A percentile compares a stretch with the other conserved stretches of the same genome.
These are phyloP conservation scores for Melinopterus prodromus DNA, from an alignment of 2,888 invertebrate genomes.

Conservation along the genomic window DNA sequence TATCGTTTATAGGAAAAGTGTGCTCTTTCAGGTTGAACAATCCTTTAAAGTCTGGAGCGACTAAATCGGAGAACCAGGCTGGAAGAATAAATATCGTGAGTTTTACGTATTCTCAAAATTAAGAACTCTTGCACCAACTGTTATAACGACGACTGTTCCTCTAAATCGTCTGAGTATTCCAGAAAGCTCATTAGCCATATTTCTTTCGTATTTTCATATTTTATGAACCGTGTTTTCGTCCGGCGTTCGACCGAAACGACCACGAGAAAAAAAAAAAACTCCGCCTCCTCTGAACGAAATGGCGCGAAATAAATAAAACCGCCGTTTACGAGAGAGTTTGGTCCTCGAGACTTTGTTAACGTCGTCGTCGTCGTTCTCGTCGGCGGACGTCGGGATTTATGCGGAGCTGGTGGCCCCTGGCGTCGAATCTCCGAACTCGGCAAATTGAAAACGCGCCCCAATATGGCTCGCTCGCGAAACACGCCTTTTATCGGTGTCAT, in stretches of 20 bases:
- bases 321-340: constrained; percentile 16
- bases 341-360: neutral
- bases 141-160: too few species aligned
- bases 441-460: constrained; percentile 4
- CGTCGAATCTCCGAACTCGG: constrained; percentile 4
- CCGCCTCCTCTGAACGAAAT: neutral
- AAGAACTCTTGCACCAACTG: too few species aligned
- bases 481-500: neutral
- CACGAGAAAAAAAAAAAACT: neutral
- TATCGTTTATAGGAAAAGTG: too few species aligned
- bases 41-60: too few species aligned
- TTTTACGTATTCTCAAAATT: too few species aligned
- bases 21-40: too few species aligned
- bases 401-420: neutral
- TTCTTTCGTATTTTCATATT: too few species aligned
- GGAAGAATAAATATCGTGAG: too few species aligned
- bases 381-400: neutral
- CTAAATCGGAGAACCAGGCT: too few species aligned
- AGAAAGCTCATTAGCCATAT: too few species aligned
- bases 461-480: constrained; percentile 4
- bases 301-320: neutral
- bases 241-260: neutral
- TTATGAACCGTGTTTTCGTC: too few species aligned
- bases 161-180: too few species aligned
- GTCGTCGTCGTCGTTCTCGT: neutral